Evolutionary conservation across 2,113 vertebrate species (phyloP), one percentile per base, ranked within the genome.

Genomic region (Pseudorasbora parva): DNA sequence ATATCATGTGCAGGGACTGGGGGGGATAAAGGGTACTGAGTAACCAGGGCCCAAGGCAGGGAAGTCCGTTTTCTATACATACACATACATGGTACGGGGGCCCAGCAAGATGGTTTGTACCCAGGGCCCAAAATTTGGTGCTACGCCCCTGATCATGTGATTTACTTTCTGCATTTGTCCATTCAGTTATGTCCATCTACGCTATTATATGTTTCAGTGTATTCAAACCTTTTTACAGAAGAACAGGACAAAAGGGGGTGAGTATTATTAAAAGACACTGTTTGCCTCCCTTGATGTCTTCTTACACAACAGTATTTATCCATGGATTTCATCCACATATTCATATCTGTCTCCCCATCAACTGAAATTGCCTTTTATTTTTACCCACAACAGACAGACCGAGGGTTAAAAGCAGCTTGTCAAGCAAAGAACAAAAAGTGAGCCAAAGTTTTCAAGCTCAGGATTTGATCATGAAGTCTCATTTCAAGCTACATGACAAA

Each of bases 391-490:
- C 72, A 51, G 71, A 81, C 77, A 41, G 21, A 54, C 54, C 23
- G 27, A 78, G 51, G 51, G 37, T 82, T 68, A 49, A 19, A 25
- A 74, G 72, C 51, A 76, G 74, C 51, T 62, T 59, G 14, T 49
- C 59, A 60, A 69, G 62, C 54, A 72, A 78, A 43, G 54, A 81
- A 86, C 33, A 78, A 66, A 19, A 68, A 54, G 66, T 30, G 82
- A 59, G 82, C 64, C 15, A 60, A 88, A 81, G 90, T 79, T 37
- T 83, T 87, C 80, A 64, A 86, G 17, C 73, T 77, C 59, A 4
- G 83, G 71, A 82, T 88, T 91, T 92, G 86, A 90, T 91, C 88
- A 89, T 88, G 71, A 87, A 88, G 78, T 62, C 77, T 91, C 76
- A 83, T 89, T 91, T 89, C 87, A 85, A 88, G 85, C 87, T 87